Percentiles rank a stretch among this genome's conserved stretches.
phyloP scores from a whole-genome alignment of 37 sponge, comb jelly and placozoan genomes.

The Beroe ovata region DNA sequence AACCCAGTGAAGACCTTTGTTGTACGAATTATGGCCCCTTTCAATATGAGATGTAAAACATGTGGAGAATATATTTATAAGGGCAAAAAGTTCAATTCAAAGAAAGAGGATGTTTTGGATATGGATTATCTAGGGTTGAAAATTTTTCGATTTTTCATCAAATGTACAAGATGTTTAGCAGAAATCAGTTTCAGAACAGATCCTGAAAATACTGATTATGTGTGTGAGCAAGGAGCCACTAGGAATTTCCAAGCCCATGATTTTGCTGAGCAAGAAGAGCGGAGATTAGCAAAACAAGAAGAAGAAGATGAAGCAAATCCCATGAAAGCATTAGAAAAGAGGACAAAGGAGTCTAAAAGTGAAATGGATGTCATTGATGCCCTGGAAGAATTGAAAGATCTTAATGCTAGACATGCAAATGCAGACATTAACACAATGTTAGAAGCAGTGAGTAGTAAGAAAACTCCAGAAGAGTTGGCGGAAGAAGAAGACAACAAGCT shows the following conservation, averaged over 20 bases:
- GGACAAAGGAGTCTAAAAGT: constrained; percentile 90
- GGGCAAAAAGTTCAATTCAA: constrained; percentile 95
- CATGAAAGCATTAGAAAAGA: constrained; percentile 92
- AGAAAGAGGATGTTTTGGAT: constrained; percentile 84
- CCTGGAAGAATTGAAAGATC: constrained; percentile 91
- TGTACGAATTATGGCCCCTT: constrained; percentile 94
- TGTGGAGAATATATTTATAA: constrained; percentile 97
- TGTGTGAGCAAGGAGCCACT: constrained; percentile 88
- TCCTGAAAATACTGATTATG: constrained; percentile 94
- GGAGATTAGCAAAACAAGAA: constrained; percentile 77
- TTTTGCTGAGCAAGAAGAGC: constrained; percentile 83
- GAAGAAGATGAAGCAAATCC: constrained; percentile 95
- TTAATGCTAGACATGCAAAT: constrained; percentile 79
- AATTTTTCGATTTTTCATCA: constrained; percentile 91
- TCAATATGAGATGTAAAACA: constrained; percentile 94
- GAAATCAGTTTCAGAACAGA: constrained; percentile 97
- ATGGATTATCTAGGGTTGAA: constrained; percentile 88
- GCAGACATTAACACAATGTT: constrained; percentile 66
- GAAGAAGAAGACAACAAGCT: constrained; percentile 74
- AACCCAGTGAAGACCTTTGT: constrained; percentile 78
- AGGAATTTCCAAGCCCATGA: constrained; percentile 90
- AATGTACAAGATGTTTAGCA: constrained; percentile 90
- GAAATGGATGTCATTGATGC: constrained; percentile 99
- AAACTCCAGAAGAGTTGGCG: constrained; percentile 70
- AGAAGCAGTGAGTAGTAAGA: constrained; percentile 71